Evolutionary conservation across 2,888 invertebrate genomes (phyloP), one percentile per base, ranked within the genome.

Genomic region (Drosophila pegasa): DNA sequence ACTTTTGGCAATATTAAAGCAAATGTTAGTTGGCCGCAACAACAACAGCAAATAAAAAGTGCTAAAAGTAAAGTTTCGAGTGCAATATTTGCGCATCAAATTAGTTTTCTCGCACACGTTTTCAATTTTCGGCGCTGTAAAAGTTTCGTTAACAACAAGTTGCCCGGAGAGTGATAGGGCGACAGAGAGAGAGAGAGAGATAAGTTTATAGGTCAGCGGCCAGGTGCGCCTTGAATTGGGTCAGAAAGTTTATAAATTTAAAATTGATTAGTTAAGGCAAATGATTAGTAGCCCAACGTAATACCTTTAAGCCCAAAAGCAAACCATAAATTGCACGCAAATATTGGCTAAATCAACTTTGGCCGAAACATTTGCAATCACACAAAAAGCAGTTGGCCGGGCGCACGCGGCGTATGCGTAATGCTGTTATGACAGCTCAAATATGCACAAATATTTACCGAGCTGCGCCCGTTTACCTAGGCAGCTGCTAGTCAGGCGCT

Each of bases 91-190:
- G 78, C 68, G 57, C 70, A 76, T 77, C 72, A 80, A 88, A 84
- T 84, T 84, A 87, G 85, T 83, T 89, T 76, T 67, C 60, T 66
- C 56, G 72, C 71, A 87, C 79, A 89, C 79, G 79, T 81, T 87
- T 85, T 71, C 78, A 85, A 84, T 87, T 87, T 84, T 78, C 45
- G 56, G 41, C 51, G 52, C 62, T 50, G 75, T 5, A 62, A 60
- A 78, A 64, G 59, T 78, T 78, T 74, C 51, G 62, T 38, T 12
- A 43, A 47, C 57, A 57, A 20, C 37, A 18, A 12, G 40, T 40
- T 16, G 16, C n/a, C 33, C 16, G 10, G 22, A 20, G n/a, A 29
- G 8, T 2, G 29, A 29, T 2, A 5, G n/a, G n/a, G 9, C n/a
- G 43, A 25, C 0, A 14, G n/a, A 25, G 8, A 9, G n/a, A 5